Conservation (phyloP, 2,797 vertebrate genomes). For the Pangasius macronema region DNA sequence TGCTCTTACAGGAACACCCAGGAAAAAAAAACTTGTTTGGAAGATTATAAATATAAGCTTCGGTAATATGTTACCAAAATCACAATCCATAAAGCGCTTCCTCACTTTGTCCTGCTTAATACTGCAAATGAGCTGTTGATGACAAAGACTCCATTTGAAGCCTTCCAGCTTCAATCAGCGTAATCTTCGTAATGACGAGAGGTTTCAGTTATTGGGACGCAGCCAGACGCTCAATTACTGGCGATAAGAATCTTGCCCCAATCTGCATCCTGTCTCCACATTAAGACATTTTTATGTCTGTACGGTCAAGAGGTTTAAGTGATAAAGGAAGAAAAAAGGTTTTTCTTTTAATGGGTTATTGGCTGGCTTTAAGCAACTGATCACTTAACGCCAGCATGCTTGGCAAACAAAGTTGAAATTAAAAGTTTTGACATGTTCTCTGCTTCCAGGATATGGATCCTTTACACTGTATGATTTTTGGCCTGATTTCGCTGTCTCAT, state of each 20-base stretch:
- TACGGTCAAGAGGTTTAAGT: not conserved
- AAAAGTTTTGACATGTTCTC: not conserved
- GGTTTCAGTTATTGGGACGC: slow-evolving; percentile 18
- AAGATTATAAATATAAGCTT: slow-evolving; percentile 1
- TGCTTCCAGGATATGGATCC: not conserved
- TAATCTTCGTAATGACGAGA: slow-evolving; percentile 7
- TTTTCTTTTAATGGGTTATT: not conserved
- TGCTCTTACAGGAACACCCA: not conserved
- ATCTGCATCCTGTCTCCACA: slow-evolving; percentile 21
- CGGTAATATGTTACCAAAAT: not conserved
- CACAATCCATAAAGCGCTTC: not conserved
- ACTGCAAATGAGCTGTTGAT: slow-evolving; percentile 1
- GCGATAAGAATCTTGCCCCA: slow-evolving; percentile 27
- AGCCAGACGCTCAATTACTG: slow-evolving; percentile 29
- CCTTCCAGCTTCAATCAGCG: slow-evolving; percentile 4
- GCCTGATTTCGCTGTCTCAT: no score
- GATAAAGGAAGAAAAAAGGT: not conserved
- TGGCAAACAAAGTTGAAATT: not conserved
- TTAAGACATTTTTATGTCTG: slow-evolving; percentile 3
- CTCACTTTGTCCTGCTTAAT: slow-evolving; percentile 15
- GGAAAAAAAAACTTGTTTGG: not conserved
- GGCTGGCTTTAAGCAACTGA: not conserved
- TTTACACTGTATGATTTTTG: not conserved
- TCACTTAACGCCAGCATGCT: not conserved
- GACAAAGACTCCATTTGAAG: not conserved